Base-by-base conservation (phyloP, 2,888 invertebrate genomes). In the Papilio protenor region DNA sequence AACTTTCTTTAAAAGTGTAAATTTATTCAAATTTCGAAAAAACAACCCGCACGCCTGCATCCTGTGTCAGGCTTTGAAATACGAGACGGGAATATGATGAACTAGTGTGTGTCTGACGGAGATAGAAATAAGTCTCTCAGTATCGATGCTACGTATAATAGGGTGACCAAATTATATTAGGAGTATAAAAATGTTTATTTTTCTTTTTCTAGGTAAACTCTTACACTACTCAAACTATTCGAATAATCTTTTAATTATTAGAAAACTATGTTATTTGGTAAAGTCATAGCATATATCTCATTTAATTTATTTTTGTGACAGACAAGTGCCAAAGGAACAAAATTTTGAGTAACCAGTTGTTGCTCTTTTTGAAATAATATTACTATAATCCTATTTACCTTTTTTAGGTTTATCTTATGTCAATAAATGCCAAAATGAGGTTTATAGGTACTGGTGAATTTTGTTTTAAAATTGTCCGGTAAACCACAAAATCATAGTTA, bases 11-110 rank as follows among this genome's bases (percentile, higher is more conserved):
- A 88, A 91, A 92, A 91, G 92, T 93, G 93, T 92, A 93, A 93
- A 93, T 93, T 92, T 93, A 93, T 93, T 93, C 90, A 93, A 92
- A 93, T 92, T 92, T 90, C 86, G 80, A 91, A 91, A 91, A 92
- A 92, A 91, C 84, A 83, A 90, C 87, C 84, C 85, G 83, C 84
- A 87, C 86, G 87, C 88, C 85, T 86, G 89, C 88, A 88, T 90
- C 91, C 91, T 90, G 91, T 84, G 88, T 84, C 84, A 86, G 81
- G 80, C 80, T 79, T 77, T 73, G 73, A 80, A 84, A 86, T 75
- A 75, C 55, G 84, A 83, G 84, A 85, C n/a, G 59, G 79, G 23
- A 6, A 78, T 81, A 82, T 69, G 64, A 73, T 55, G 49, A 11
- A 70, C n/a, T 73, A 49, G 47, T 81, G 76, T 14, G 47, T 12